These are phyloP conservation scores for Hymenopus coronatus DNA, from an alignment of 2,888 invertebrate genomes.

Conservation along the genomic window DNA sequence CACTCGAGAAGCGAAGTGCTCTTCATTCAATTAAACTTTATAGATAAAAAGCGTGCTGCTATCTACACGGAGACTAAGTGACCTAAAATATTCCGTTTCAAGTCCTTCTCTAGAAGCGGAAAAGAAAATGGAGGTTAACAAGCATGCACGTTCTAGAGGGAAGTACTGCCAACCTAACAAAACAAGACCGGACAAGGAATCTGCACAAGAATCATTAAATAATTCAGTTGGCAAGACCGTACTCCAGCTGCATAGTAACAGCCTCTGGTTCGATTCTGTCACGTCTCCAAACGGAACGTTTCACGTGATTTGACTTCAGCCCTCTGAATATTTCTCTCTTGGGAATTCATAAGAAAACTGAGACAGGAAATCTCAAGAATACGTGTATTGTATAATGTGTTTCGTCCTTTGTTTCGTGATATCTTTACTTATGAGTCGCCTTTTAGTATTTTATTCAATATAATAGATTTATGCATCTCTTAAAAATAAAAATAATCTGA, in stretches of 20 bases:
- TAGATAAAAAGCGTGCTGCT: background rate
- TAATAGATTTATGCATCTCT: no score
- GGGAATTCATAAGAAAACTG: no score
- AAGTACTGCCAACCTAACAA: background rate
- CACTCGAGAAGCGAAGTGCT: background rate
- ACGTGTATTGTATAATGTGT: no score
- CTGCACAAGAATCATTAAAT: background rate
- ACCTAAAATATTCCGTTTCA: background rate
- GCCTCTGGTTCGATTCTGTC: no score
- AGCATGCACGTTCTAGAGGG: background rate
- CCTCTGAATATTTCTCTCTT: no score
- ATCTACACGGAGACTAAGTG: background rate
- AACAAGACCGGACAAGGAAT: background rate
- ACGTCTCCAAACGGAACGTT: no score
- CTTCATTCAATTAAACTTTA: background rate
- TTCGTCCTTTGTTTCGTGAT: no score
- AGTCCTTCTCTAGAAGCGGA: background rate
- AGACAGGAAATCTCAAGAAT: no score
- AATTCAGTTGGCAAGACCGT: background rate
- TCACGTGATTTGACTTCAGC: no score
- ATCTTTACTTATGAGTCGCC: no score
- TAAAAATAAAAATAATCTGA: no score
- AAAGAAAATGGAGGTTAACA: background rate
- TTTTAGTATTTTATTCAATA: no score
- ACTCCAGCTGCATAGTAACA: background rate